Conservation (phyloP, 1,140 invertebrate genomes). For the Tribolium madens region DNA sequence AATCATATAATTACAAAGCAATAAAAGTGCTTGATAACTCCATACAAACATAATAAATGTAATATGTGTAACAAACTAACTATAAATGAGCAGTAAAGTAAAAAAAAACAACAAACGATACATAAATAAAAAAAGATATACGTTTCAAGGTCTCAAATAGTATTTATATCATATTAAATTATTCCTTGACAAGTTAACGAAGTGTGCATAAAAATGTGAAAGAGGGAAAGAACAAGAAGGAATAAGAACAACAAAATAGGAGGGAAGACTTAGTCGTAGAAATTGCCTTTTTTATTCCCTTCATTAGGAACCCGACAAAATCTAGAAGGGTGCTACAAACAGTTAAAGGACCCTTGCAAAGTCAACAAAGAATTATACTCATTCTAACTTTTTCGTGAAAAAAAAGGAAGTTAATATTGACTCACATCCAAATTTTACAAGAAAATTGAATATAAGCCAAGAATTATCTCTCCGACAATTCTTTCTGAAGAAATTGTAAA, state of each 20-base stretch:
- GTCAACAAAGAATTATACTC: conserved; percentile 32
- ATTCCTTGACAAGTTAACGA: background rate
- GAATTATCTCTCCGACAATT: background rate
- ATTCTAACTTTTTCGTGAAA: conserved; percentile 3
- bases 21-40: background rate
- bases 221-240: conserved; percentile 5
- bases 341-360: conserved; percentile 21
- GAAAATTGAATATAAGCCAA: background rate
- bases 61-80: background rate
- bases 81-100: too few relatives aligned
- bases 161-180: background rate
- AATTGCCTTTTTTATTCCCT: conserved; percentile 27
- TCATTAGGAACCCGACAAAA: conserved; percentile 21
- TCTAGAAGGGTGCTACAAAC: conserved; percentile 12
- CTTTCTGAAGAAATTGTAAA: background rate
- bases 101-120: too few relatives aligned
- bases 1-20: too few relatives aligned
- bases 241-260: conserved; percentile 22
- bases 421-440: background rate
- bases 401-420: conserved; percentile 31
- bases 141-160: too few relatives aligned
- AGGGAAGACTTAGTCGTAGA: conserved; percentile 7
- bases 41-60: background rate
- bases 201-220: background rate
- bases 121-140: too few relatives aligned